Percentiles rank a stretch among this genome's conserved stretches.
These are phyloP conservation scores for Pangasius sanitwongsei DNA, from an alignment of 2,797 vertebrate species.

Conservation along the genomic window DNA sequence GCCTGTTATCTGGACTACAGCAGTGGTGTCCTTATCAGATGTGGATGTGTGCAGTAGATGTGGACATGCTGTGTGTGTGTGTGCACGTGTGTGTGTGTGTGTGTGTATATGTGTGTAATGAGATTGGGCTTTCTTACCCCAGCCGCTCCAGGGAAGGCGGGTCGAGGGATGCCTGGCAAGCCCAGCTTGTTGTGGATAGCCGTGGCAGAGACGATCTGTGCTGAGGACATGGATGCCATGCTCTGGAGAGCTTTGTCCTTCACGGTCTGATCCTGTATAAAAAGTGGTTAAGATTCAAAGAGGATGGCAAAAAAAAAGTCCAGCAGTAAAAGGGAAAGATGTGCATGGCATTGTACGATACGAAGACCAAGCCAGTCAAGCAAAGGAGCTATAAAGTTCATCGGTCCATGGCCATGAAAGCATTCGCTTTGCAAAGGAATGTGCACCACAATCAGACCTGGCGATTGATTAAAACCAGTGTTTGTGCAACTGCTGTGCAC, in stretches of 20 bases:
- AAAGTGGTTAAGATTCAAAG: slow-evolving; percentile 78
- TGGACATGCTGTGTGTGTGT: slow-evolving; percentile 62
- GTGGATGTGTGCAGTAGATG: slow-evolving; percentile 71
- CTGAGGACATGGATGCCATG: slow-evolving; percentile 99
- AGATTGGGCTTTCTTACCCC: slow-evolving; percentile 90
- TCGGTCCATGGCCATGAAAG: slow-evolving; percentile 54
- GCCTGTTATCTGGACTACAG: slow-evolving; percentile 71
- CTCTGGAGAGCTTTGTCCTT: slow-evolving; percentile 99
- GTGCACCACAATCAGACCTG: neutral
- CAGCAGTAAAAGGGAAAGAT: slow-evolving; percentile 45
- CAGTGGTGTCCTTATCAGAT: slow-evolving; percentile 76
- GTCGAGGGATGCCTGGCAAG: slow-evolving; percentile 95
- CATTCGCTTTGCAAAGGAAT: slow-evolving; percentile 56
- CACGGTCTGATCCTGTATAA: slow-evolving; percentile 97
- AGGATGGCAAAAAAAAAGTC: slow-evolving; percentile 66
- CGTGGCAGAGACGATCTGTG: slow-evolving; percentile 99
- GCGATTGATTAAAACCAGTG: slow-evolving; percentile 3
- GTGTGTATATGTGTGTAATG: slow-evolving; percentile 74
- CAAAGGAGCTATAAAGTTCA: slow-evolving; percentile 65
- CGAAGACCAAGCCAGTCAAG: slow-evolving; percentile 72
- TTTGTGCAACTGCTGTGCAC: neutral
- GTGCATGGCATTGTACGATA: slow-evolving; percentile 63
- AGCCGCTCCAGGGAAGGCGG: slow-evolving; percentile 92
- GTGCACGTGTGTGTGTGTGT: slow-evolving; percentile 72
- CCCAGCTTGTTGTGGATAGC: slow-evolving; percentile 99